phyloP scores from a whole-genome alignment of 2,113 vertebrate species.

The Podarcis muralis region DNA sequence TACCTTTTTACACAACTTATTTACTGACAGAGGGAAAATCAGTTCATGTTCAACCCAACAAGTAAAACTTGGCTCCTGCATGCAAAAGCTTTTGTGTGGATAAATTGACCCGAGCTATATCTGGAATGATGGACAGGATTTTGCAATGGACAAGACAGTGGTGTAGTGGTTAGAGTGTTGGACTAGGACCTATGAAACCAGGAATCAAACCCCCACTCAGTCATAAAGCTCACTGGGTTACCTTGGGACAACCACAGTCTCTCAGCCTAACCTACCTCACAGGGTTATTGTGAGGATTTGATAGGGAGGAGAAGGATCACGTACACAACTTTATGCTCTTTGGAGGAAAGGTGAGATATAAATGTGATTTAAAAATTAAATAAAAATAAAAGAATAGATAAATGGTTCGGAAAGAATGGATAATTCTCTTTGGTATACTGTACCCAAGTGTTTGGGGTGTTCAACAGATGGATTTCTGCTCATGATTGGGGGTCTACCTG shows the following conservation, averaged over 20 bases:
- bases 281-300: no score
- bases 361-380: no score
- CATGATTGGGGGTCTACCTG: neutral
- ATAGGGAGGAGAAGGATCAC: no score
- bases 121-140: neutral
- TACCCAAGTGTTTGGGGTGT: neutral
- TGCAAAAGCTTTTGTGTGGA: neutral
- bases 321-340: no score
- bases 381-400: neutral
- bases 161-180: no score
- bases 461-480: neutral
- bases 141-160: no score
- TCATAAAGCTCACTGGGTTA: no score
- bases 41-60: accelerated
- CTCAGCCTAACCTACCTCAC: no score
- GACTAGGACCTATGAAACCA: no score
- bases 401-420: neutral
- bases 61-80: neutral
- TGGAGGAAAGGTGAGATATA: no score
- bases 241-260: no score
- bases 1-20: neutral
- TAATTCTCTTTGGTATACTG: neutral
- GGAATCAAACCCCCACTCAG: no score
- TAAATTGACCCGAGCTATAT: neutral
- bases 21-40: neutral